Percentiles rank a stretch among this genome's conserved stretches.
phyloP scores from a whole-genome alignment of 2,113 vertebrate genomes.

The Myotis brandtii region DNA sequence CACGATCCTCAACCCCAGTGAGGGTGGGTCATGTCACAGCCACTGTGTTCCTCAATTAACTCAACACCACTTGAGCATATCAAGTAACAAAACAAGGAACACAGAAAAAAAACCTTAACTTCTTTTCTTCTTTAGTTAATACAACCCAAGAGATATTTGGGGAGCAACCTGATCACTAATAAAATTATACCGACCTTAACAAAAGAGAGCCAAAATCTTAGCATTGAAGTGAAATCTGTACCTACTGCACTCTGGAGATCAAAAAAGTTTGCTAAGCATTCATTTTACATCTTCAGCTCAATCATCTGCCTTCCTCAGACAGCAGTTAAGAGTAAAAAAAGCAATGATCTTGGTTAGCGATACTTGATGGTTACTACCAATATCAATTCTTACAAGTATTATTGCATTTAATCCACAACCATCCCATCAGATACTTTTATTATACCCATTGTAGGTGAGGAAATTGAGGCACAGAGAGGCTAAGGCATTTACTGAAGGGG shows the following conservation, averaged over 20 bases:
- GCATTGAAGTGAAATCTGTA: neutral
- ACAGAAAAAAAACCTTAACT: neutral
- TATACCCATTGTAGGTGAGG: neutral
- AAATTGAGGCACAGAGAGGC: neutral
- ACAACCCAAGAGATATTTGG: constrained; percentile 15
- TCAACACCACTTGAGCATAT: neutral
- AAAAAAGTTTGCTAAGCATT: neutral
- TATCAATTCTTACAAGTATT: neutral
- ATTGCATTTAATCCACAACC: neutral
- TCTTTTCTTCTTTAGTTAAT: constrained; percentile 41
- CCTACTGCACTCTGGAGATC: neutral
- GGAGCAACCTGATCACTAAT: constrained; percentile 9
- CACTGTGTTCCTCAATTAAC: neutral
- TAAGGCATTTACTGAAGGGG: neutral
- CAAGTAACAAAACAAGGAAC: constrained; percentile 46
- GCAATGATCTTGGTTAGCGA: neutral
- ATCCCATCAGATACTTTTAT: neutral
- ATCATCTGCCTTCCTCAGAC: neutral
- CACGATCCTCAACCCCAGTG: neutral
- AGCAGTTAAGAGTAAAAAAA: neutral
- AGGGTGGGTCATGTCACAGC: neutral
- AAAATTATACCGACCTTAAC: constrained; percentile 17
- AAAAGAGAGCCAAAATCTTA: constrained; percentile 27
- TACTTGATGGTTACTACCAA: neutral
- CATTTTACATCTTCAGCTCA: neutral